These are phyloP conservation scores for Tholera decimalis DNA, from an alignment of 2,888 invertebrate genomes.

Conservation along the genomic window DNA sequence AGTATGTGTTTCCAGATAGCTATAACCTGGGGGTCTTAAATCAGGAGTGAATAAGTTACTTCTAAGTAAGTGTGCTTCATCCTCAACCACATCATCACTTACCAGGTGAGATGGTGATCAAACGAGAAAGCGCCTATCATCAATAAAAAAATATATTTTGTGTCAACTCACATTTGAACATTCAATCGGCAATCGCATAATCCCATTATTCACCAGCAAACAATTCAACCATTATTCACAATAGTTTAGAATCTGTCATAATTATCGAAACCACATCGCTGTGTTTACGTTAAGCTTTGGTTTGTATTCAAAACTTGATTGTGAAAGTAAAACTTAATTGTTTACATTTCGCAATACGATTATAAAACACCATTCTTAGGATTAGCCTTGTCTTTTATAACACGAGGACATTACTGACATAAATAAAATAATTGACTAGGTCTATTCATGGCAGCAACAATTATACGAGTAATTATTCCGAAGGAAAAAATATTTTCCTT, in stretches of 20 bases:
- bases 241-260: conserved; percentile 26
- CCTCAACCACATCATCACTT: too few relatives aligned
- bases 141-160: too few relatives aligned
- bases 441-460: conserved; percentile 58
- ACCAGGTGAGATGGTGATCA: too few relatives aligned
- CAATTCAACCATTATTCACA: conserved; percentile 26
- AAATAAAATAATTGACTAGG: conserved; percentile 64
- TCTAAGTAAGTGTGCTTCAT: too few relatives aligned
- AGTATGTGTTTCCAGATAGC: too few relatives aligned
- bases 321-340: conserved; percentile 54
- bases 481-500: conserved; percentile 60
- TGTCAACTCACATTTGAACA: background rate
- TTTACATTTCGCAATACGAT: conserved; percentile 48
- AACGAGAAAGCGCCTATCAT: too few relatives aligned
- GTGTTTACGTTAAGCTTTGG: conserved; percentile 34
- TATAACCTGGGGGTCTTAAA: too few relatives aligned
- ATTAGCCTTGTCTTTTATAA: conserved; percentile 35
- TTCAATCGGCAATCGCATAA: background rate
- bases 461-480: conserved; percentile 63
- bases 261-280: conserved; percentile 47
- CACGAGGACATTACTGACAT: conserved; percentile 63
- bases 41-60: too few relatives aligned
- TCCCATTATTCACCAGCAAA: background rate
- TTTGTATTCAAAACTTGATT: conserved; percentile 53
- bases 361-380: conserved; percentile 46